Percentiles rank a stretch among this genome's conserved stretches.
These are phyloP conservation scores for Silurus lanzhouensis DNA, from an alignment of 2,797 vertebrate genomes.

Conservation along the genomic window DNA sequence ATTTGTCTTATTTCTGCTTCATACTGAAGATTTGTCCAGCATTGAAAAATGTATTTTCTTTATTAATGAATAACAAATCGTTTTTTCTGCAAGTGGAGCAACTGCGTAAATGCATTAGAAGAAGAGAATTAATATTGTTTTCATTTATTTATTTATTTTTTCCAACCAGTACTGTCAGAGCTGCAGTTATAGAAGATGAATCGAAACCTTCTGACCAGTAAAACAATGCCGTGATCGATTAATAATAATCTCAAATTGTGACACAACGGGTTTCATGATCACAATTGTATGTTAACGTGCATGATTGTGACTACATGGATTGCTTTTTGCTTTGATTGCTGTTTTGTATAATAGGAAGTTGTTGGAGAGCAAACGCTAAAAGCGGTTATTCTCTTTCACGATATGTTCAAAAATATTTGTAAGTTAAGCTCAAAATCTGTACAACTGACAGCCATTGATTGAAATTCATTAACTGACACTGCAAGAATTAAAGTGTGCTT, in stretches of 20 bases:
- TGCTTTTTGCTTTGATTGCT: neutral
- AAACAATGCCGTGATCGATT: neutral
- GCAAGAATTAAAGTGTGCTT: neutral
- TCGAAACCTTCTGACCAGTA: neutral
- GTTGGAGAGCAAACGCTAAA: neutral
- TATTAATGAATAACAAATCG: neutral
- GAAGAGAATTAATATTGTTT: neutral
- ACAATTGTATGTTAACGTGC: no score
- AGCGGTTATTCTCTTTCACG: neutral
- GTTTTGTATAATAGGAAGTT: neutral
- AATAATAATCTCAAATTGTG: neutral
- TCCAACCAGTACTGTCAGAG: neutral
- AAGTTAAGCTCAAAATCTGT: neutral
- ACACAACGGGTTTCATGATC: no score
- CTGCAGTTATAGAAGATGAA: neutral
- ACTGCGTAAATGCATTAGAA: no score
- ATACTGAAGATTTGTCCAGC: neutral
- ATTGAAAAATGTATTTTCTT: neutral
- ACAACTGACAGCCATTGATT: neutral
- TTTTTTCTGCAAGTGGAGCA: neutral
- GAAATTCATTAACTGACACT: neutral
- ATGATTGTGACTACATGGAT: neutral
- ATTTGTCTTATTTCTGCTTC: neutral
- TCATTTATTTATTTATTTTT: neutral
- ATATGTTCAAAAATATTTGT: neutral